Base-by-base conservation (phyloP, 92 coral and sea anemone species). In the Actinernus sp. region DNA sequence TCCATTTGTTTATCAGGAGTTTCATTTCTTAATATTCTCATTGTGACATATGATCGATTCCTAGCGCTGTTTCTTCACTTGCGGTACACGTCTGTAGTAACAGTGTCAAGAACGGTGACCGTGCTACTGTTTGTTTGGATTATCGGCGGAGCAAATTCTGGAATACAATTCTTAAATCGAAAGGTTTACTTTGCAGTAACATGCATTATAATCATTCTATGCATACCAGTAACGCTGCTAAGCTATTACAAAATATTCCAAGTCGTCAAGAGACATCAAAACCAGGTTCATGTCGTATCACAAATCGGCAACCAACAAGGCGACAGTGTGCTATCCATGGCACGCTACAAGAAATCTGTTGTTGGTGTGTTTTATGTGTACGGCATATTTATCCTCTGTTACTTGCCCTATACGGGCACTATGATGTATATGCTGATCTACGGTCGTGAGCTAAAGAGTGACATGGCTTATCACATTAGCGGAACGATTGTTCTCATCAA, bases 301-400 rank as follows among this genome's bases (percentile, higher is more conserved):
- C 11, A 6, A 23, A 7, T 4, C 22, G 5, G 22, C 19, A 45
- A 7, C 19, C 6, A 7, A 4, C 4, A 23, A 4, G 14, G 14
- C 14, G 14, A 36, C 14, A 36, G 14, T 36, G 14, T 7, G 7
- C 7, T 7, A 7, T 7, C 41, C 41, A 6, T 45, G 21, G 52
- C 52, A 23, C 52, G 22, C 21, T 17, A 45, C 21, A 45, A 45
- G 52, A 45, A 45, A 23, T 45, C 52, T 45, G 52, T 45, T 4
- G 21, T 45, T 23, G 19, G 11, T 7, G 52, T 45, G 4, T 45
- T 45, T 23, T 45, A 45, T 45, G 19, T 45, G 6, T 45, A 45
- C 52, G 52, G 52, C 10, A 12, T 45, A 18, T 45, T 45, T 17
- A 9, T 45, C 52, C 22, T 45, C 17, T 45, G 52, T 18, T 45